Evolutionary conservation across 2,888 invertebrate genomes (phyloP).

Genomic region (Limnephilus rhombicus): DNA sequence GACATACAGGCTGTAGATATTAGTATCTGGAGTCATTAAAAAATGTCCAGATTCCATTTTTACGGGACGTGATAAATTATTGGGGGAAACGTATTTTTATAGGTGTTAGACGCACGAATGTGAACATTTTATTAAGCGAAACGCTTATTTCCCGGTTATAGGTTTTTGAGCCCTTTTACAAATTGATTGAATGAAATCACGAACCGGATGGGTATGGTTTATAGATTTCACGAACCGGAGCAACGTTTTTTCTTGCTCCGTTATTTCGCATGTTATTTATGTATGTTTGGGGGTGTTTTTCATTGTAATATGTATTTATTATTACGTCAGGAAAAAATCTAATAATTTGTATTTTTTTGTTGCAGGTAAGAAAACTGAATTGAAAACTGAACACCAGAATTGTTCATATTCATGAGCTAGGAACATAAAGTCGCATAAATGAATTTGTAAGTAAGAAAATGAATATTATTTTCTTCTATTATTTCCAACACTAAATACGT

Average conservation of each 20-base stretch:
- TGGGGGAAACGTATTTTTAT: neutral
- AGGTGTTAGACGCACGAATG: neutral
- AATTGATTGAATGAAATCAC: conserved; percentile 1
- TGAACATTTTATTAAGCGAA: neutral
- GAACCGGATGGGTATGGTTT: neutral
- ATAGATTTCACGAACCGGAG: neutral
- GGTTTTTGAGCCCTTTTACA: neutral
- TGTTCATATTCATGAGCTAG: neutral
- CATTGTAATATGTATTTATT: neutral
- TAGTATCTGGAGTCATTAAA: too few relatives aligned
- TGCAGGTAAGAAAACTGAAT: neutral
- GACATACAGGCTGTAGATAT: too few relatives aligned
- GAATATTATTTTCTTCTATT: neutral
- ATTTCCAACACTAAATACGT: neutral
- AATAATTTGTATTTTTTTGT: neutral
- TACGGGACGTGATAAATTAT: neutral
- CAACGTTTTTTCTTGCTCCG: neutral
- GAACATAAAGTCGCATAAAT: neutral
- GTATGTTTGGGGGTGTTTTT: neutral
- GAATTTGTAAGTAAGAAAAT: neutral
- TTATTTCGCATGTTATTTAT: neutral
- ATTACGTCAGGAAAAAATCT: neutral
- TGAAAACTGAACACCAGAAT: neutral
- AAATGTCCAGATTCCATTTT: neutral
- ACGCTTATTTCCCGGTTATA: neutral